Evolutionary conservation across 35 echinoderm and acorn worm species (phyloP), one percentile per base, ranked within the genome.

Genomic region (Amphiura filiformis): DNA sequence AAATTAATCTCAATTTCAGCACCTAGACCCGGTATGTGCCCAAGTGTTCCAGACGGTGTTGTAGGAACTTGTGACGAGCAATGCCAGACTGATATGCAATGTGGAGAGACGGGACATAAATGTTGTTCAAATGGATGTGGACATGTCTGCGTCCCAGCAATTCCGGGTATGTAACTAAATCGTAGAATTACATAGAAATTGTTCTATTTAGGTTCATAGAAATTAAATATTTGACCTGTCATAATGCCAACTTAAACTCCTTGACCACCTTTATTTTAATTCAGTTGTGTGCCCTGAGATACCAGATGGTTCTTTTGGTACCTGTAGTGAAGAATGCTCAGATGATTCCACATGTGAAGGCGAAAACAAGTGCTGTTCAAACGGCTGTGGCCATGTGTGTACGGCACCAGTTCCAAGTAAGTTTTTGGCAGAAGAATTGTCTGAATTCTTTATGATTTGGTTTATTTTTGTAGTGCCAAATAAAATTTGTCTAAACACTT

Each of bases 361-460:
- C 17, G 37, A 32, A 26, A 31, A 75, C 78, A 95, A 79, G 78
- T 95, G 93, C 37, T 95, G 93, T 80, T 78, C 38, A 39, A 95
- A 95, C 36, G 93, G 93, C 0, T 95, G 93, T 79, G 93, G 93
- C 12, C 84, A 65, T 84, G 41, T 82, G 13, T 95, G 93, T 81
- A 56, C 47, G 17, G 57, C 36, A 26, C 84, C 93, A 26, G 80
- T 70, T 20, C 80, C 75, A 75, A 81, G 61, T 70, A 70, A 70
- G 61, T 70, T n/a, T n/a, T n/a, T n/a, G n/a, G n/a, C n/a, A n/a
- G n/a, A n/a, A n/a, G n/a, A n/a, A n/a, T n/a, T n/a, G n/a, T n/a
- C n/a, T n/a, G n/a, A n/a, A n/a, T n/a, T n/a, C n/a, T n/a, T n/a
- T n/a, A n/a, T n/a, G n/a, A n/a, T n/a, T n/a, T n/a, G n/a, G n/a